These are phyloP conservation scores for Ctenochaetus hawaiiensis DNA, from an alignment of 2,797 vertebrate genomes.

Conservation along the genomic window DNA sequence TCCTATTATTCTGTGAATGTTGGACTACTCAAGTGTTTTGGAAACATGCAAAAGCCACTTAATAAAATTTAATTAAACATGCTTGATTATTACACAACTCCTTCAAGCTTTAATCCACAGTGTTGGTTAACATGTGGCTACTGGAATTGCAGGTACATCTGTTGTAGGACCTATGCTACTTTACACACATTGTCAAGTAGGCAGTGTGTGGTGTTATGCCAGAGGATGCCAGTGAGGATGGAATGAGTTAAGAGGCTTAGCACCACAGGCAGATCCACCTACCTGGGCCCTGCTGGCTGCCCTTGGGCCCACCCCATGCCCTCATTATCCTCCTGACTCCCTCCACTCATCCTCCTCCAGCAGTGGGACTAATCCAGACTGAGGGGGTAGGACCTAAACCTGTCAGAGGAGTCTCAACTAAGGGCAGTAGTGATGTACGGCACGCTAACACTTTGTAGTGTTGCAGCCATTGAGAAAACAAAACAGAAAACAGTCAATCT, in stretches of 20 bases:
- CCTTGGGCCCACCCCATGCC: constrained; percentile 66
- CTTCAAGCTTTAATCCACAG: constrained; percentile 38
- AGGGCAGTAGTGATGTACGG: constrained; percentile 21
- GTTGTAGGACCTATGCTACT: constrained; percentile 34
- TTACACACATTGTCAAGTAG: constrained; percentile 37
- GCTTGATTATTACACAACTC: constrained; percentile 47
- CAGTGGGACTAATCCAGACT: constrained; percentile 71
- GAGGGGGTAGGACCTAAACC: constrained; percentile 45
- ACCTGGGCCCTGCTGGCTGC: constrained; percentile 68
- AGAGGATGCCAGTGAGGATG: constrained; percentile 54
- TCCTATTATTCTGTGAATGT: constrained; percentile 49
- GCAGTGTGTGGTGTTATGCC: constrained; percentile 43
- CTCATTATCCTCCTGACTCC: constrained; percentile 79
- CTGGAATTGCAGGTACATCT: constrained; percentile 63
- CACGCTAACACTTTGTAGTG: constrained; percentile 14
- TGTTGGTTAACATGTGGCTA: constrained; percentile 37
- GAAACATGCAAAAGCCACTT: constrained; percentile 40
- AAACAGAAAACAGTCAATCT: constrained; percentile 11
- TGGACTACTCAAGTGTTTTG: constrained; percentile 43
- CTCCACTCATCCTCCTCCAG: constrained; percentile 67
- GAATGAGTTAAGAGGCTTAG: constrained; percentile 73
- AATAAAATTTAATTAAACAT: constrained; percentile 29
- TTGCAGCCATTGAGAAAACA: constrained; percentile 21
- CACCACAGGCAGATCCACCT: constrained; percentile 70
- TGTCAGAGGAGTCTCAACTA: constrained; percentile 26